Conservation (phyloP, 1,140 invertebrate genomes). For the Metaphire vulgaris region DNA sequence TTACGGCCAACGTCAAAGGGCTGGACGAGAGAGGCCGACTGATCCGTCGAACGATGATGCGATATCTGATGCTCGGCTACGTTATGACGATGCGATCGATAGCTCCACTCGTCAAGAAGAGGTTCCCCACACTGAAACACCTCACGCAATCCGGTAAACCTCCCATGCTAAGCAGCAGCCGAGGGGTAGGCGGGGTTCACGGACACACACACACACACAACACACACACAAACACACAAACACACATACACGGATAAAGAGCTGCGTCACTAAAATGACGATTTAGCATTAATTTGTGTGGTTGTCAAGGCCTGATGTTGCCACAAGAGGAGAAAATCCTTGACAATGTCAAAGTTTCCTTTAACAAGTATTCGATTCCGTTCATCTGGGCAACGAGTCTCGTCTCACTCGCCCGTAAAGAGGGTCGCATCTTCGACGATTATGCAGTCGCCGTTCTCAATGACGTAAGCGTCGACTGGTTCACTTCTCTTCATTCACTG, state of each 20-base stretch:
- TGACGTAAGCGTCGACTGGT: constrained; percentile 64
- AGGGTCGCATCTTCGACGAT: constrained; percentile 83
- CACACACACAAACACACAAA: too few species aligned
- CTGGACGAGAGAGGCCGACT: constrained; percentile 77
- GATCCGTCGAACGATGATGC: constrained; percentile 76
- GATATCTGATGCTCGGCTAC: constrained; percentile 76
- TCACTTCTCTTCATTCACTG: too few species aligned
- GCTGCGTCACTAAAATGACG: too few species aligned
- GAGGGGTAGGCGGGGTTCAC: too few species aligned
- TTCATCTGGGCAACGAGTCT: constrained; percentile 86
- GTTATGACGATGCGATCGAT: constrained; percentile 60
- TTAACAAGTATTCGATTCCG: constrained; percentile 88
- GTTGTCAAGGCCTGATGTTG: constrained; percentile 62
- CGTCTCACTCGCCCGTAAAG: constrained; percentile 72
- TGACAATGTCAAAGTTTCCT: constrained; percentile 67
- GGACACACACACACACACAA: too few species aligned
- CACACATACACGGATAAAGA: too few species aligned
- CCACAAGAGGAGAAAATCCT: constrained; percentile 69
- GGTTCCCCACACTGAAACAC: constrained; percentile 1
- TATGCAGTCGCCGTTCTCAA: constrained; percentile 83
- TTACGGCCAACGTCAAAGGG: constrained; percentile 50
- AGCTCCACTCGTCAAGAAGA: not conserved
- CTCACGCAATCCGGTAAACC: not conserved
- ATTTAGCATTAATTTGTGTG: too few species aligned
- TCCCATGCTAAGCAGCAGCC: too few species aligned